Evolutionary conservation across 2,113 vertebrate species (phyloP).

Genomic region (Ailuropoda melanoleuca): DNA sequence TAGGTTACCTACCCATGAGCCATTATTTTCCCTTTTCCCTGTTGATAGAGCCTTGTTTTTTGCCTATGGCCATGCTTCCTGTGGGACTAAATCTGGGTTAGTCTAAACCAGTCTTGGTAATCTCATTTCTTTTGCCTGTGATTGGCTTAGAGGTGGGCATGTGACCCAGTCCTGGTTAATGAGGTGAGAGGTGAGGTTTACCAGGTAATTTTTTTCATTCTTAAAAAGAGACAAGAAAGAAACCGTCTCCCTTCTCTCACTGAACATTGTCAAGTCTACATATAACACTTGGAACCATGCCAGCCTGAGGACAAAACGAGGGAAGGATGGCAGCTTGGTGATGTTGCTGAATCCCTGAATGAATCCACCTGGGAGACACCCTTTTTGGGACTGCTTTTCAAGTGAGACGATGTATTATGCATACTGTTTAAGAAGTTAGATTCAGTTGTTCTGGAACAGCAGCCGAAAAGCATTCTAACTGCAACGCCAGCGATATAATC

Average conservation of each 20-base stretch:
- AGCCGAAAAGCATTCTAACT: conserved; percentile 37
- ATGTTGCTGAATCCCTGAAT: background rate
- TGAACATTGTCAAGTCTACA: background rate
- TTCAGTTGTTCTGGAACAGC: background rate
- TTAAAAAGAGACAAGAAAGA: background rate
- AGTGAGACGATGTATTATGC: background rate
- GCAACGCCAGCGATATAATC: background rate
- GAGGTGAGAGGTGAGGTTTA: background rate
- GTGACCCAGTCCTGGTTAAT: background rate
- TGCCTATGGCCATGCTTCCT: background rate
- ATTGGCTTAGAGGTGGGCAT: background rate
- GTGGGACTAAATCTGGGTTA: background rate
- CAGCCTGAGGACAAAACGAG: background rate
- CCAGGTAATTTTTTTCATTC: background rate
- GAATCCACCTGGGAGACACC: background rate
- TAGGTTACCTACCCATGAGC: background rate
- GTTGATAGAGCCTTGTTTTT: background rate
- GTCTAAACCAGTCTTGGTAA: background rate
- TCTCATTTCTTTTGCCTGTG: background rate
- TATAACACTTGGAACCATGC: background rate
- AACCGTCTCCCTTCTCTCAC: background rate
- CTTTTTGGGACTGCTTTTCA: background rate
- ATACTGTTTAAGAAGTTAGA: background rate
- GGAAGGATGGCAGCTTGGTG: background rate
- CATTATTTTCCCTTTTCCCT: background rate